Percentiles rank a stretch among this genome's conserved stretches.
phyloP scores from a whole-genome alignment of 1,140 invertebrate genomes.

The Drosophila prosaltans region DNA sequence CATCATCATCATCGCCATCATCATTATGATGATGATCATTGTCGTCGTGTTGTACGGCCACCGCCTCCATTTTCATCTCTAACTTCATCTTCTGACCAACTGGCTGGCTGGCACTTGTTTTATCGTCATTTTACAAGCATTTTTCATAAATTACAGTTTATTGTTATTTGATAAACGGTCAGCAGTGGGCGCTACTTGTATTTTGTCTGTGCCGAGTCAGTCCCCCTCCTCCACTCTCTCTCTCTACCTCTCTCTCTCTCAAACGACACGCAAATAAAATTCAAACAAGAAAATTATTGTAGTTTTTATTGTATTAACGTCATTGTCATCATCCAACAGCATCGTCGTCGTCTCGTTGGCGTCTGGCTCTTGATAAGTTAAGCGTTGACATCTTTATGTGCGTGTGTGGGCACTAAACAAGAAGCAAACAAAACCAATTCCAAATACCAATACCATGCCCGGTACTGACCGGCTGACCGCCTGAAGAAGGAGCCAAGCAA shows the following conservation, averaged over 20 bases:
- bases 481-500: slow-evolving; percentile 25
- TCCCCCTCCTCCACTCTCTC: background rate
- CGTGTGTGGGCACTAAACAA: slow-evolving; percentile 75
- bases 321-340: slow-evolving; percentile 34
- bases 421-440: slow-evolving; percentile 46
- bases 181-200: slow-evolving; percentile 79
- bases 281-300: slow-evolving; percentile 74
- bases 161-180: slow-evolving; percentile 79
- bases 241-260: too few relatives aligned
- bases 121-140: slow-evolving; percentile 81
- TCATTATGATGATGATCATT: slow-evolving; percentile 48
- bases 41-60: slow-evolving; percentile 44
- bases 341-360: slow-evolving; percentile 21
- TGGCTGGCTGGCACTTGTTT: slow-evolving; percentile 68
- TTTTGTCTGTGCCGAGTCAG: slow-evolving; percentile 58
- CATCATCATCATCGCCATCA: slow-evolving; percentile 51
- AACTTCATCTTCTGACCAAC: background rate
- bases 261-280: slow-evolving; percentile 73
- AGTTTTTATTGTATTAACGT: slow-evolving; percentile 74
- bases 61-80: slow-evolving; percentile 11
- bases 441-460: slow-evolving; percentile 18
- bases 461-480: slow-evolving; percentile 13
- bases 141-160: slow-evolving; percentile 82
- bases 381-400: slow-evolving; percentile 80
- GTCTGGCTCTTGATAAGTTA: slow-evolving; percentile 72